A percentile compares a stretch with the other conserved stretches of the same genome.
These are phyloP conservation scores for Laterallus jamaicensis DNA, from an alignment of 2,113 vertebrate species.

Conservation along the genomic window DNA sequence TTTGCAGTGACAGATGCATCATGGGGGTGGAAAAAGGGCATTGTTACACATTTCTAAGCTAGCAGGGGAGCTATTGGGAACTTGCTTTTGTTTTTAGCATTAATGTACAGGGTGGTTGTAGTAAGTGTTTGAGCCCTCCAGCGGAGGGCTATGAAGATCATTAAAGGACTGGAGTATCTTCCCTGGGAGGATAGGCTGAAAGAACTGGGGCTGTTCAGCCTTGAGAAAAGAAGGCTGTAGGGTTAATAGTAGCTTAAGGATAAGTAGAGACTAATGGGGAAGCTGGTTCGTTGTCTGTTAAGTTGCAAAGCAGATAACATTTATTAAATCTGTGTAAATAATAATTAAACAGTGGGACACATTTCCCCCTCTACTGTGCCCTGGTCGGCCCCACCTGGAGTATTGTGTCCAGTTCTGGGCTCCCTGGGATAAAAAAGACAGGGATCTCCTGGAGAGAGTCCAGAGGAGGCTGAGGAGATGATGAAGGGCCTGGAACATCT, in stretches of 20 bases:
- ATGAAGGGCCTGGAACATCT: no score
- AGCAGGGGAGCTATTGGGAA: neutral
- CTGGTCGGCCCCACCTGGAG: no score
- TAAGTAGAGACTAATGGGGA: neutral
- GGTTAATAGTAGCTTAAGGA: neutral
- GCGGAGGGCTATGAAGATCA: no score
- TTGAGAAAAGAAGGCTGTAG: no score
- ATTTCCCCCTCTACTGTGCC: neutral
- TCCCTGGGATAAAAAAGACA: no score
- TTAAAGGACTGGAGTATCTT: no score
- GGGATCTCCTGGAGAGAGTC: no score
- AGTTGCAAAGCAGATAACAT: neutral
- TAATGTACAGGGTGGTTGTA: neutral
- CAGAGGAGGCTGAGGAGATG: no score
- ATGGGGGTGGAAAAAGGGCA: neutral
- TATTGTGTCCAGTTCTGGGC: no score
- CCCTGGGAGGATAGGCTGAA: no score
- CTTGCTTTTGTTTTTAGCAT: neutral
- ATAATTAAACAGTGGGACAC: neutral
- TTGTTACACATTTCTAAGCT: rapidly evolving
- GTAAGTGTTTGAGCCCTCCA: neutral
- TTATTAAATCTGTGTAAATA: neutral
- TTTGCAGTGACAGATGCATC: neutral
- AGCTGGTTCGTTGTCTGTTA: neutral
- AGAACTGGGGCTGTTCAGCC: no score